A percentile compares a stretch with the other conserved stretches of the same genome.
These are phyloP conservation scores for Ascaphus truei DNA, from an alignment of 2,113 vertebrate species.

Conservation along the genomic window DNA sequence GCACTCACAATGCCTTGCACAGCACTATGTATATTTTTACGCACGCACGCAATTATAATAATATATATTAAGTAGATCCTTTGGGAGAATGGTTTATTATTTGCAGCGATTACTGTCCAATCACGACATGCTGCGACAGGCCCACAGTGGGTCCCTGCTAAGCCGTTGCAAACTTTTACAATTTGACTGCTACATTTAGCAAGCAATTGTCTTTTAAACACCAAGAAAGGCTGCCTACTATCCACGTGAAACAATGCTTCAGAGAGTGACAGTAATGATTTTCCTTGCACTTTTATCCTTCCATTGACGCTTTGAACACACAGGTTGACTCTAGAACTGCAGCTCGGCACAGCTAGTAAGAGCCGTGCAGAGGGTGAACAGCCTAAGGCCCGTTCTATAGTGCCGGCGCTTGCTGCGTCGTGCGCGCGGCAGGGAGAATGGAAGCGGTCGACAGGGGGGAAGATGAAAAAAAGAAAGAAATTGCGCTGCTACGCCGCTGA, in stretches of 20 bases:
- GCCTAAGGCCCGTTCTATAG: too few species aligned
- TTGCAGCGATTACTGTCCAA: not conserved
- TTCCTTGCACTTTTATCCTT: slow-evolving; percentile 1
- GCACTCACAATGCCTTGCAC: too few species aligned
- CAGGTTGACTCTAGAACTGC: not conserved
- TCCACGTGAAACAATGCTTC: slow-evolving; percentile 13
- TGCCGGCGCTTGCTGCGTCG: too few species aligned
- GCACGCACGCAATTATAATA: too few species aligned
- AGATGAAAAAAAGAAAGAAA: too few species aligned
- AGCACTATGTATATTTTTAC: too few species aligned
- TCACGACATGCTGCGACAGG: slow-evolving; percentile 6
- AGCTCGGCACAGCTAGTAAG: too few species aligned
- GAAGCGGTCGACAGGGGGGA: too few species aligned
- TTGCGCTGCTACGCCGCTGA: too few species aligned
- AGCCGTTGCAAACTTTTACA: slow-evolving; percentile 14
- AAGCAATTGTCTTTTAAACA: slow-evolving; percentile 13
- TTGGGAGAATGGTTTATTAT: slow-evolving; percentile 2
- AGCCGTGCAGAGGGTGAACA: too few species aligned
- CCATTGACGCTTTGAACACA: not conserved
- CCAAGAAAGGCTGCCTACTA: slow-evolving; percentile 5
- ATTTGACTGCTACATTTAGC: slow-evolving; percentile 24
- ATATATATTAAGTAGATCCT: slow-evolving; percentile 21
- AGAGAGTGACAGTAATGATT: slow-evolving; percentile 25
- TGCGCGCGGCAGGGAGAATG: too few species aligned
- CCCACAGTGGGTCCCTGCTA: slow-evolving; percentile 27